Base-by-base conservation (phyloP, 2,113 vertebrate genomes). In the Atrichornis clamosus region DNA sequence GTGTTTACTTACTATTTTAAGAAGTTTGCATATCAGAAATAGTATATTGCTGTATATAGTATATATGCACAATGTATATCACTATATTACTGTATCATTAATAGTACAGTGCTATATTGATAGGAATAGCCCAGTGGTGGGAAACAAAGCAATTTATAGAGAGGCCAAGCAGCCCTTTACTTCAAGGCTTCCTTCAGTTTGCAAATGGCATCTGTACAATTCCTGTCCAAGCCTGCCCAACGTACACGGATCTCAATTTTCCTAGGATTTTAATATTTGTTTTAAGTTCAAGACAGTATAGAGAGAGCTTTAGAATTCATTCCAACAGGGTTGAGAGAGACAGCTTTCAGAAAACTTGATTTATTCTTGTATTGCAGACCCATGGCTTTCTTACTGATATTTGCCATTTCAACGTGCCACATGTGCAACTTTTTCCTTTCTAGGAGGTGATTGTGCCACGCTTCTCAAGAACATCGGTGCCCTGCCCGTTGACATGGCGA, bases 391-490 rank as follows among this genome's bases (percentile, higher is more conserved):
- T 32, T 56, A 27, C 39, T 84, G 63, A 11, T 46, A 10, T 13
- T 79, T 90, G 19, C 52, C 24, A 16, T 93, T 88, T 82, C 82
- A 55, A 3, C 0, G 2, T 94, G 74, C 42, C 4, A 0, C 13
- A 7, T 82, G 65, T 86, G n/a, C 53, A 67, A 83, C 35, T 88
- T 87, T 73, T 80, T 81, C 60, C 16, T 60, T 83, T 77, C 59
- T 79, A 99, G 99, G 99, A 33, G 99, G 99, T 56, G 99, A 99
- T 84, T 99, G 99, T 87, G 99, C 99, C 78, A 99, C 99, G 4
- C 98, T 99, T 82, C 98, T 99, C 93, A 99, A 99, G 98, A 99
- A 99, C 89, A 99, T 99, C 4, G 99, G 99, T 14, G 99, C 99
- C 21, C 96, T 99, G 26, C 99, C 99, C 1, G 99, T 99, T 44